Percentiles rank a stretch among this genome's conserved stretches.
Conservation (phyloP, 2,888 invertebrate genomes). For the Phymatocera aterrima region DNA sequence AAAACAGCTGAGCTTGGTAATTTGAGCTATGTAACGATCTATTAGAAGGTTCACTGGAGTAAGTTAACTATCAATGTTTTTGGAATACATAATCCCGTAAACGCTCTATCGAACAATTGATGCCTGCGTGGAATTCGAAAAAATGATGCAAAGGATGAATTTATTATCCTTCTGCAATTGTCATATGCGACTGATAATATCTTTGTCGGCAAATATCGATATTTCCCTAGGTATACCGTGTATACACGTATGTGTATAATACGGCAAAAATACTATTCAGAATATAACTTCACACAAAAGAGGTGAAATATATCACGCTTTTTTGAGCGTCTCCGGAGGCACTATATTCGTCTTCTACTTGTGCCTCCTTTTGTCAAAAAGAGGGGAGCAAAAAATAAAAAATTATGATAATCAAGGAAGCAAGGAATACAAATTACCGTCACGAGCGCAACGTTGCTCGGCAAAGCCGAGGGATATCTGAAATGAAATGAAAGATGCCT, state of each 20-base stretch:
- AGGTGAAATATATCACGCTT: neutral
- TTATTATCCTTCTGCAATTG: neutral
- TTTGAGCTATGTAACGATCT: conserved; percentile 27
- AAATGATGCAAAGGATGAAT: neutral
- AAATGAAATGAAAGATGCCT: conserved; percentile 1
- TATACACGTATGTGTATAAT: too few species aligned
- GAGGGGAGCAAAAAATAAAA: neutral
- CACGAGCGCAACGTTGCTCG: neutral
- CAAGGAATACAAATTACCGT: neutral
- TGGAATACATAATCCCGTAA: neutral
- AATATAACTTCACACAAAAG: neutral
- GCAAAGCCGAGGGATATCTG: too few species aligned
- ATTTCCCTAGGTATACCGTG: neutral
- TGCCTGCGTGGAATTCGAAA: neutral
- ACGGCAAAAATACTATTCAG: neutral
- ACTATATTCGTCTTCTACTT: neutral
- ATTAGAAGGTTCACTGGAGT: neutral
- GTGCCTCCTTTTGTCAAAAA: neutral
- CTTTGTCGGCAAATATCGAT: neutral
- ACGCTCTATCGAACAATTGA: neutral
- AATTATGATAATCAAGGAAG: neutral
- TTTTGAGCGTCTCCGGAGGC: neutral
- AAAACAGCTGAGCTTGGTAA: conserved; percentile 34
- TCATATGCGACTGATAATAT: neutral
- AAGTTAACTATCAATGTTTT: neutral